phyloP scores from a whole-genome alignment of 2,888 invertebrate species.

The Netelia fuscicornis region DNA sequence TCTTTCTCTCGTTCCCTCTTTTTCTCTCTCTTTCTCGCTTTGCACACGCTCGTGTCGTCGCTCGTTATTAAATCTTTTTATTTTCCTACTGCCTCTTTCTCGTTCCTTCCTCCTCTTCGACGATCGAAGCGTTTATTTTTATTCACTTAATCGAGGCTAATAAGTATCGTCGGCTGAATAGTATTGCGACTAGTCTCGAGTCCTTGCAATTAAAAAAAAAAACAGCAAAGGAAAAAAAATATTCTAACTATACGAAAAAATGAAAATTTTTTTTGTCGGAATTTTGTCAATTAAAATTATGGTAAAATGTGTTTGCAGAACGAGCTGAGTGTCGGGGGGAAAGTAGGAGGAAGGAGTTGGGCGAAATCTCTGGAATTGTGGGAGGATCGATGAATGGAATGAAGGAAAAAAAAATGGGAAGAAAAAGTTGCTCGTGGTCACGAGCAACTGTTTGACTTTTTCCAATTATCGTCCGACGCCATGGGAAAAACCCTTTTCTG shows the following conservation, averaged over 20 bases:
- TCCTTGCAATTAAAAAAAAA: background rate
- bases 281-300: too few species aligned
- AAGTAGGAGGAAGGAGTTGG: too few species aligned
- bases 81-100: constrained; percentile 10
- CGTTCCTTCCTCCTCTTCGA: background rate
- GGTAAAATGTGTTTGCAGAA: too few species aligned
- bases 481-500: constrained; percentile 53
- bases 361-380: too few species aligned
- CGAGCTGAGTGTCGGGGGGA: too few species aligned
- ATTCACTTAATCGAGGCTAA: background rate
- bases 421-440: background rate
- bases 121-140: background rate
- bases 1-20: background rate
- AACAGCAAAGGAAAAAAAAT: background rate
- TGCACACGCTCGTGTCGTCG: constrained; percentile 6
- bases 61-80: background rate
- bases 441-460: constrained; percentile 14
- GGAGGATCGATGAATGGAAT: background rate
- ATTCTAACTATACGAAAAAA: background rate
- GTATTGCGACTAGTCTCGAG: background rate
- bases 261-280: too few species aligned
- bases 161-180: background rate
- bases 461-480: constrained; percentile 24
- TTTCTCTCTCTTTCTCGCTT: background rate
- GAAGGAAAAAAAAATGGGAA: background rate